A percentile compares a stretch with the other conserved stretches of the same genome.
phyloP scores from a whole-genome alignment of 2,113 vertebrate genomes.

The Hemibagrus wyckioides region DNA sequence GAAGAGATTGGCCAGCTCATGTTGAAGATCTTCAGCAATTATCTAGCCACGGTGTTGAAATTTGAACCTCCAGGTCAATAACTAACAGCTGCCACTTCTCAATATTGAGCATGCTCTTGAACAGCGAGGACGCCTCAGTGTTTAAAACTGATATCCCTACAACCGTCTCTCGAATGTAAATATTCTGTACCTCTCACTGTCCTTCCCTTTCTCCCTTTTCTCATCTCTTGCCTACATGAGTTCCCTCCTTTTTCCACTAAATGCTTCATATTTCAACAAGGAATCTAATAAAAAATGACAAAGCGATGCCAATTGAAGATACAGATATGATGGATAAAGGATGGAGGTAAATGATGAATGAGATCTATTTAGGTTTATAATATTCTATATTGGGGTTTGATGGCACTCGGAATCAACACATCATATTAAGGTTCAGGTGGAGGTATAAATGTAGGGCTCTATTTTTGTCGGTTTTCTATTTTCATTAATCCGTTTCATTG shows the following conservation, averaged over 20 bases:
- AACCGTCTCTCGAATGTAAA: neutral
- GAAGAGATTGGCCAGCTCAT: neutral
- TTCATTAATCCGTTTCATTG: neutral
- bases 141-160: neutral
- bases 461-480: neutral
- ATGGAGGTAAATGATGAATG: neutral
- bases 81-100: neutral
- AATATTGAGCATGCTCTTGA: neutral
- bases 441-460: neutral
- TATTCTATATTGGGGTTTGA: neutral
- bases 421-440: neutral
- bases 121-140: neutral
- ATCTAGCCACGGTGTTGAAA: neutral
- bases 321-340: neutral
- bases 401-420: neutral
- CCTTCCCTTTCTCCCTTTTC: neutral
- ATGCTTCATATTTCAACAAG: neutral
- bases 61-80: neutral
- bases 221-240: neutral
- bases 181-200: neutral
- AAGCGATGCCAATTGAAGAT: neutral
- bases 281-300: neutral
- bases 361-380: neutral
- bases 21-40: neutral
- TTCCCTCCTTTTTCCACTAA: neutral